Evolutionary conservation across 2,113 vertebrate genomes (phyloP), one percentile per base, ranked within the genome.

Genomic region (Nasalis larvatus): DNA sequence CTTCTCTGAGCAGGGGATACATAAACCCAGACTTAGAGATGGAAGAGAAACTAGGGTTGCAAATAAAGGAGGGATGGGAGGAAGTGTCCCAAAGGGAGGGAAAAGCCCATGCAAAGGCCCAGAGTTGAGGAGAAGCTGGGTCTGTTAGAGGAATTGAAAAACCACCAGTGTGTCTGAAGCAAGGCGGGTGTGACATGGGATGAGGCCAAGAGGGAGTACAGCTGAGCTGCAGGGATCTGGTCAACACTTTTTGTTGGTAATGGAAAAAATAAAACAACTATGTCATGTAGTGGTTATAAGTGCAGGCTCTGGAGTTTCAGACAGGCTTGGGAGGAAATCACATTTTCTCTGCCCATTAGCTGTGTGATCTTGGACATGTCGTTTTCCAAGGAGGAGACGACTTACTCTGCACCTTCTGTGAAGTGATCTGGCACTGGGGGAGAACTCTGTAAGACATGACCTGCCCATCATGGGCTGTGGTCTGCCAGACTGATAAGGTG

Each of bases 1-100:
- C 17, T 88, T 35, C 25, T 18, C 0, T 17, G 73, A 74, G 52
- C n/a, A 4, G 42, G 21, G n/a, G 30, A 23, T 25, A 54, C 30
- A 54, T 83, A 91, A 92, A 81, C 18, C 76, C 47, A 87, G 35
- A 58, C 45, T 77, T 56, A 66, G 68, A 82, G 63, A 77, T 77
- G 58, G 88, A 85, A 83, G 66, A 88, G 30, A 47, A 76, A 60
- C 32, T n/a, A 77, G 9, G 1, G 2, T 32, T 71, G 74, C 49
- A 63, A 25, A 60, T 7, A n/a, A 11, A 52, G 71, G 54, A 69
- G 8, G 30, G 56, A 3, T 1, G 25, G 27, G 25, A 63, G 3
- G 21, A 30, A 68, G 52, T 30, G 86, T 63, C 92, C 32, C 66
- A 18, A 18, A 7, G n/a, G 37, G 80, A 89, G 16, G 30, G 8